Conservation (phyloP, 2,888 invertebrate species). For the Abscondita cerata region DNA sequence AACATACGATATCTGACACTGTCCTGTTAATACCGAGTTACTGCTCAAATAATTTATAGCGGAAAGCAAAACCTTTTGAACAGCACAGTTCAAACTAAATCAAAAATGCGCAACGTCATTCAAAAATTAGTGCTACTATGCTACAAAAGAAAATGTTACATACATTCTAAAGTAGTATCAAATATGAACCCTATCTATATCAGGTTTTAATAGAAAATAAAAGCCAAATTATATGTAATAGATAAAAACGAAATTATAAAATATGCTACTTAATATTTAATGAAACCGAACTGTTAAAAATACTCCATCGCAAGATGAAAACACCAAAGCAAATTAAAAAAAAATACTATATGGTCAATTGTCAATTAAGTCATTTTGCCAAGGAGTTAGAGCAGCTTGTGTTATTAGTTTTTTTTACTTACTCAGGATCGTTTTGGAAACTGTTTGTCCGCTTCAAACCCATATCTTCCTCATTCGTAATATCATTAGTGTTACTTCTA, state of each 20-base stretch:
- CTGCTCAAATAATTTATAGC: constrained; percentile 1
- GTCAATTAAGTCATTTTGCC: constrained; percentile 51
- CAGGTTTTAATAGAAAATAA: constrained; percentile 23
- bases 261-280: neutral
- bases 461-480: constrained; percentile 66
- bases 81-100: constrained; percentile 8
- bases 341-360: constrained; percentile 11
- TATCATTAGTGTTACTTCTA: constrained; percentile 53
- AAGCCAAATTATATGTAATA: constrained; percentile 16
- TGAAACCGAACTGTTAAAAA: constrained; percentile 9
- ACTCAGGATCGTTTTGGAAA: constrained; percentile 90
- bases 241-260: constrained; percentile 12
- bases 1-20: constrained; percentile 31
- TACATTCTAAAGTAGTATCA: constrained; percentile 43
- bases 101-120: constrained; percentile 10
- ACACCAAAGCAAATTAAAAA: constrained; percentile 34
- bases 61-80: neutral
- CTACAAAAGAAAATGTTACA: constrained; percentile 26
- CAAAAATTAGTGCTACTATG: constrained; percentile 27
- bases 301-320: constrained; percentile 48
- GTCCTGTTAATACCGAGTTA: constrained; percentile 15
- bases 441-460: constrained; percentile 83
- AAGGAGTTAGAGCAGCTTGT: constrained; percentile 46
- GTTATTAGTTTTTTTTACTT: constrained; percentile 62
- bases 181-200: constrained; percentile 27